These are phyloP conservation scores for Carlito syrichta DNA, from an alignment of 2,113 vertebrate species.

Conservation along the genomic window DNA sequence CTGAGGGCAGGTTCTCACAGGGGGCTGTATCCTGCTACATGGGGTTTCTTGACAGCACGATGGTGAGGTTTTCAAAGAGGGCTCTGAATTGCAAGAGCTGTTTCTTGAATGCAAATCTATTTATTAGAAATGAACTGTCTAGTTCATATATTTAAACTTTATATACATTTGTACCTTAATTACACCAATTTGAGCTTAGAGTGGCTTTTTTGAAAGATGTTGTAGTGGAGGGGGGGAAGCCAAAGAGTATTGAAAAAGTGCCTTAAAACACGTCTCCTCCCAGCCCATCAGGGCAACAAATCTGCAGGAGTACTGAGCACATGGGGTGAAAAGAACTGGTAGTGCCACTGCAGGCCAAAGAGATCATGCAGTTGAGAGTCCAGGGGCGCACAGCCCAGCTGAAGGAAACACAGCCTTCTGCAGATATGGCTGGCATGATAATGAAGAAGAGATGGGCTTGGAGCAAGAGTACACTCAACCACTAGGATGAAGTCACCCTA, in stretches of 20 bases:
- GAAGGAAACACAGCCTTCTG: background rate
- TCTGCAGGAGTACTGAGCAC: background rate
- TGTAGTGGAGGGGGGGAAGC: background rate
- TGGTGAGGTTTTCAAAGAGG: background rate
- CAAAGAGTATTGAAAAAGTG: background rate
- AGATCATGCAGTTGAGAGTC: background rate
- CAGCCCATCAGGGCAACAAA: background rate
- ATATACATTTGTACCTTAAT: background rate
- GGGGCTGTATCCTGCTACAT: rapidly evolving
- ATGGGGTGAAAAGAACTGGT: background rate
- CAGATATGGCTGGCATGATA: background rate
- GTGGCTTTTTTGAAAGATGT: background rate
- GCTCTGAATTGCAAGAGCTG: background rate
- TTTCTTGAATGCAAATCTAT: background rate
- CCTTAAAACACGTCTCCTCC: too few species aligned
- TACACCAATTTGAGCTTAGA: background rate
- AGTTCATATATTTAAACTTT: background rate
- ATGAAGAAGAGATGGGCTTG: background rate
- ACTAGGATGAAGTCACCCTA: background rate
- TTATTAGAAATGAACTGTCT: background rate
- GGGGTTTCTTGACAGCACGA: background rate
- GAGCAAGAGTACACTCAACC: background rate
- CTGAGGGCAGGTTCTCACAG: background rate
- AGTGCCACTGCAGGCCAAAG: background rate
- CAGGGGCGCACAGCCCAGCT: background rate